Base-by-base conservation (phyloP, 2,113 vertebrate genomes). In the Delphinus delphis region DNA sequence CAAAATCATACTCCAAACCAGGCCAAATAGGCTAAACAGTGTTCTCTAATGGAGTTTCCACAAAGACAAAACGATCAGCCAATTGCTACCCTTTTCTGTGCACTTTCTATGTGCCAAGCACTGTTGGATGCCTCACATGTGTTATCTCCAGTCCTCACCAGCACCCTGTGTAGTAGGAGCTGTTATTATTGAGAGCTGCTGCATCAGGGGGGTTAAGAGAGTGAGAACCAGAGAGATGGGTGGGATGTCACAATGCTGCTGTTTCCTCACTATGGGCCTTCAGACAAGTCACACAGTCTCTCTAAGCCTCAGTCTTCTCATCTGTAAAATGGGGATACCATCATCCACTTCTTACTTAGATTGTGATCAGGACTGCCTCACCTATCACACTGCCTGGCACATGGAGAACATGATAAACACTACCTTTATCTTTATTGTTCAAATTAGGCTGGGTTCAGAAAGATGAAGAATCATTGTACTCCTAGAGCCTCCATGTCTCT, bases 91-190 rank as follows among this genome's bases (percentile, higher is more conserved):
- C 60, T 88, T 47, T 44, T 23, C 68, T 44, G 11, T 60, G 18
- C 14, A 5, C 20, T 44, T 31, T 23, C 50, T 63, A 25, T 23
- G 25, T 6, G 13, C 62, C 8, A 2, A 33, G 50, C 4, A 10
- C 38, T 18, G 33, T 68, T 6, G 17, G 14, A 3, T 11, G 12
- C 7, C n/a, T 23, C 7, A 13, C 2, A 2, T 14, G 1, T 13
- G 2, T 18, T 6, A 0, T 50, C 36, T 62, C 11, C 20, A 2
- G 2, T 9, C 11, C 81, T 79, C 1, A 11, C 47, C 17, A 28
- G 8, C 38, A 41, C 8, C 9, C 38, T 63, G 1, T 8, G 3
- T 0, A 6, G 65, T 33, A 7, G 55, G 3, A 0, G 0, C 74
- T 20, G 10, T 20, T n/a, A 10, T 4, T 28, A 13, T 2, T 2